phyloP scores from a whole-genome alignment of 2,888 invertebrate genomes.

The Dascillus cervinus region DNA sequence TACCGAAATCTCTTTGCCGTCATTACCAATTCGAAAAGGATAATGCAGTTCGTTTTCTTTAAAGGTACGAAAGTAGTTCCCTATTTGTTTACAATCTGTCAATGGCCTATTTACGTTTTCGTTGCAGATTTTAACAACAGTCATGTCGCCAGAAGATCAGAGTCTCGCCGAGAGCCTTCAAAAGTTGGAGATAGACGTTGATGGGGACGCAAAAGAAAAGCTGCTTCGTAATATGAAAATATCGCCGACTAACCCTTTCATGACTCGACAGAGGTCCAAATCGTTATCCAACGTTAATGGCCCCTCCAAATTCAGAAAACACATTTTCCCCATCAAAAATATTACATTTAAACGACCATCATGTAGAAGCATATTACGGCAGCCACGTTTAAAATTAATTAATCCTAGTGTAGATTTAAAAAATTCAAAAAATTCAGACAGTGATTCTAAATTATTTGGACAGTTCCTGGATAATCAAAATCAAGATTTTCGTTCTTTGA shows the following conservation, averaged over 20 bases:
- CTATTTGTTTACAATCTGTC: too few species aligned
- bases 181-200: conserved; percentile 35
- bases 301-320: conserved; percentile 29
- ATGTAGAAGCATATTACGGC: conserved; percentile 45
- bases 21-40: too few species aligned
- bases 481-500: conserved; percentile 38
- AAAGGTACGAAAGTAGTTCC: too few species aligned
- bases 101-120: too few species aligned
- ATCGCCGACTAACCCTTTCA: conserved; percentile 32
- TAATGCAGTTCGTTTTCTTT: too few species aligned
- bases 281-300: conserved; percentile 37
- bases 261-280: conserved; percentile 36
- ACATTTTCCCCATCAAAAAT: conserved; percentile 26
- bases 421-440: conserved; percentile 7
- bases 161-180: conserved; percentile 33
- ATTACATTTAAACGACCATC: conserved; percentile 31
- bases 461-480: conserved; percentile 27
- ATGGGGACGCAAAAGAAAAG: conserved; percentile 5
- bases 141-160: conserved; percentile 38
- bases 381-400: conserved; percentile 50
- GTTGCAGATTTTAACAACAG: conserved; percentile 4
- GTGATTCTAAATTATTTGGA: conserved; percentile 29
- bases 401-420: conserved; percentile 12
- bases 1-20: too few species aligned
- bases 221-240: conserved; percentile 3